Base-by-base conservation (phyloP, 1,140 invertebrate genomes). In the Drosophila kohkoa region DNA sequence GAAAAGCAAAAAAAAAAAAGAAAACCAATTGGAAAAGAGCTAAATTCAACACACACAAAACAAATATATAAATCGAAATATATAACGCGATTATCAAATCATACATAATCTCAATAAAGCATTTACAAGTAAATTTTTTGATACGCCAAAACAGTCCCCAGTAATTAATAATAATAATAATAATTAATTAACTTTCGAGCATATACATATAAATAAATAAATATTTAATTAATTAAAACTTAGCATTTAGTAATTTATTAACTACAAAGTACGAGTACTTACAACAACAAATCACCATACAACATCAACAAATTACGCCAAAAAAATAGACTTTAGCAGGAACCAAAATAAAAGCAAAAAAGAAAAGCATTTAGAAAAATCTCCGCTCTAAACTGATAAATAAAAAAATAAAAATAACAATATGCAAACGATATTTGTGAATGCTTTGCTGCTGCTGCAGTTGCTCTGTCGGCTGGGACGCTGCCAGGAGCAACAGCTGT, bases 201-300 rank as follows among this genome's bases (percentile, higher is more conserved):
- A 41, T 77, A 59, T 51, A 57, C 43, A 49, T 52, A 55, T 64
- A 72, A 77, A 48, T 55, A 64, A 73, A 38, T 63, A 58, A 45
- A 77, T 76, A 78, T 82, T 71, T 55, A 60, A 83, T 54, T 52
- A 74, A 73, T 60, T 83, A 83, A 68, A 69, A 60, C 46, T 45
- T 87, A 87, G 83, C 46, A 58, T 46, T 54, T 88, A 87, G 64
- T 87, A 87, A 87, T 87, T 87, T 87, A 87, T 87, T 87, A 88
- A 88, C 68, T 77, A 75, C 66, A 77, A 70, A 81, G 65, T 62
- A 62, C 46, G 15, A 64, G 62, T 85, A 85, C 82, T 85, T 85
- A 89, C 66, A 64, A 48, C 35, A 62, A 64, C 58, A 63, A 76
- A 58, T 52, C 15, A 15, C 15, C 15, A 15, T 25, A 69, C 49